These are phyloP conservation scores for Drosophila picticornis DNA, from an alignment of 2,888 invertebrate genomes.

Conservation along the genomic window DNA sequence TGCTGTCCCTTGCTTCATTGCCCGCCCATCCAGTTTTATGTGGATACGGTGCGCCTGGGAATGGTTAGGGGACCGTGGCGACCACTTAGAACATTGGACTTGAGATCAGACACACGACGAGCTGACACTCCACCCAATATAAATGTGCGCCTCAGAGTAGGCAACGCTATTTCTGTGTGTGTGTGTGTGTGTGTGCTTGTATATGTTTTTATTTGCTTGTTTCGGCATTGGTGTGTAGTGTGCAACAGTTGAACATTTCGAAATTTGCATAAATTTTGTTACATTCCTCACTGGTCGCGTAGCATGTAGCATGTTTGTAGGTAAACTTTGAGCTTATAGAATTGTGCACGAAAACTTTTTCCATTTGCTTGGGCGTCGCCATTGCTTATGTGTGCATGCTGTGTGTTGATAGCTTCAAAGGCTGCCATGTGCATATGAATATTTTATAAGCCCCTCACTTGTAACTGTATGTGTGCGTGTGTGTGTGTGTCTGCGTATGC, in stretches of 20 bases:
- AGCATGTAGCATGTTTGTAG: slow-evolving; percentile 27
- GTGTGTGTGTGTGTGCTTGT: background rate
- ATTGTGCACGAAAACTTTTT: slow-evolving; percentile 69
- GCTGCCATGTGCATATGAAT: slow-evolving; percentile 71
- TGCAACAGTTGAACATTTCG: slow-evolving; percentile 73
- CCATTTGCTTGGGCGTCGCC: slow-evolving; percentile 63
- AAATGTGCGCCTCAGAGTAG: slow-evolving; percentile 53
- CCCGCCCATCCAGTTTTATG: background rate
- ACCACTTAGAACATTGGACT: slow-evolving; percentile 41
- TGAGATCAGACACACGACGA: slow-evolving; percentile 24
- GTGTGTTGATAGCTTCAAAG: slow-evolving; percentile 68
- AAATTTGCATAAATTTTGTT: slow-evolving; percentile 74
- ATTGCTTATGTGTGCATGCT: slow-evolving; percentile 10
- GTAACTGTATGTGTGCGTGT: slow-evolving; percentile 17
- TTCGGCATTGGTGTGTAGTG: slow-evolving; percentile 11
- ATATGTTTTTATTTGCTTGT: background rate
- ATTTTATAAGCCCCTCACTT: slow-evolving; percentile 72
- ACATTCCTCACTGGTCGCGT: slow-evolving; percentile 27
- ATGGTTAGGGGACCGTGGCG: slow-evolving; percentile 21
- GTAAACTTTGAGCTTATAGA: slow-evolving; percentile 71
- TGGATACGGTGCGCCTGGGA: slow-evolving; percentile 10
- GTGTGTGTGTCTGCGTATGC: slow-evolving; percentile 12
- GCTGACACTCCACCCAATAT: slow-evolving; percentile 14
- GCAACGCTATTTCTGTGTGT: slow-evolving; percentile 22
- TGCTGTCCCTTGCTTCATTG: slow-evolving; percentile 3